Evolutionary conservation across 2,113 vertebrate genomes (phyloP).

Genomic region (Falco punctatus): DNA sequence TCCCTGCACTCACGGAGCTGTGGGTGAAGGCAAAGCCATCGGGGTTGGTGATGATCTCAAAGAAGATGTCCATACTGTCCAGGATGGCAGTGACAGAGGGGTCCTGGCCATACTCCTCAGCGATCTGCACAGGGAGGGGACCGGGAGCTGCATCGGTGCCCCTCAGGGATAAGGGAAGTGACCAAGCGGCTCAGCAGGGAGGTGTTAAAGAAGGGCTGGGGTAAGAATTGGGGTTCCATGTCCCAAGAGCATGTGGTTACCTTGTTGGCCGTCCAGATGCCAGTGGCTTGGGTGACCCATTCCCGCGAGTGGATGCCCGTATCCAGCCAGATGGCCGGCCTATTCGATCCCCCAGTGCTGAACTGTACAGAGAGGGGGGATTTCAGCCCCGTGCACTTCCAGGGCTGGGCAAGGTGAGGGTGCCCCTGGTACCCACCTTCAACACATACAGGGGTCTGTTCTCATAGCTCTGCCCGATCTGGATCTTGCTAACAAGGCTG

Average conservation of each 20-base stretch:
- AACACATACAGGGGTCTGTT: conserved; percentile 84
- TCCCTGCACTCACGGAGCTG: conserved; percentile 68
- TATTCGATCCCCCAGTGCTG: conserved; percentile 83
- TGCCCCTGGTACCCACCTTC: conserved; percentile 76
- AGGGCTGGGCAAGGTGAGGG: background rate
- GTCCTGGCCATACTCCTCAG: conserved; percentile 76
- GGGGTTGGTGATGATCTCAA: conserved; percentile 88
- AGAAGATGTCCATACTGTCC: conserved; percentile 85
- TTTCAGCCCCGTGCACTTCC: background rate
- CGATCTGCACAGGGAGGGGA: conserved; percentile 71
- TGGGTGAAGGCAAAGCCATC: conserved; percentile 89
- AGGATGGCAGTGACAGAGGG: conserved; percentile 77
- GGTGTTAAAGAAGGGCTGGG: background rate
- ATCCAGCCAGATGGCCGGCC: conserved; percentile 87
- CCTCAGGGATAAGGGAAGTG: accelerated
- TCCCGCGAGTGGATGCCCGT: conserved; percentile 91
- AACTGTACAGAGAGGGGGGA: conserved; percentile 72
- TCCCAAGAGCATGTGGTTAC: conserved; percentile 32
- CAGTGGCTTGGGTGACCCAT: conserved; percentile 91
- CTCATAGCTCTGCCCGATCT: conserved; percentile 88
- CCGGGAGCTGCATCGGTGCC: accelerated
- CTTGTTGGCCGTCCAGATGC: conserved; percentile 89
- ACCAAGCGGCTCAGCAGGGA: accelerated
- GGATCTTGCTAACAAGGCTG: conserved; percentile 83
- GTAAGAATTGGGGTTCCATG: background rate